These are phyloP conservation scores for Cyclargus thomasi DNA, from an alignment of 1,140 invertebrate genomes.

Conservation along the genomic window DNA sequence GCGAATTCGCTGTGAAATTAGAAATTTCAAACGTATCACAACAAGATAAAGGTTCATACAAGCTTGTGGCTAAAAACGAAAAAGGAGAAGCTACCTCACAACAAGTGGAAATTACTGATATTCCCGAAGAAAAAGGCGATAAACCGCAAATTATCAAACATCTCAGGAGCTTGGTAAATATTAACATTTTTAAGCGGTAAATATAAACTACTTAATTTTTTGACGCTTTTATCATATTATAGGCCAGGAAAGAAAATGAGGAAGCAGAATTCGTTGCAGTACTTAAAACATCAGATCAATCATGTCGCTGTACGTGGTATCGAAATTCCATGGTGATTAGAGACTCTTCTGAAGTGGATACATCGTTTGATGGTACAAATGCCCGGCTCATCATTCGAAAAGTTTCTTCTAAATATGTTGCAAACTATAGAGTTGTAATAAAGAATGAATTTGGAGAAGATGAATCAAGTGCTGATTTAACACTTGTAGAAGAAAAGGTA, in stretches of 20 bases:
- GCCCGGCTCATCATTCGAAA: constrained; percentile 84
- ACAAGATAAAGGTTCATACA: constrained; percentile 91
- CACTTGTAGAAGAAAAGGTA: constrained; percentile 79
- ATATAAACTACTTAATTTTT: constrained; percentile 4
- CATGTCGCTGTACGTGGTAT: constrained; percentile 89
- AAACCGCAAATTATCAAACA: constrained; percentile 84
- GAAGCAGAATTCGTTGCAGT: constrained; percentile 85
- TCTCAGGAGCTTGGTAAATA: constrained; percentile 83
- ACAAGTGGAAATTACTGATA: constrained; percentile 88
- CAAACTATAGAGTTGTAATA: constrained; percentile 86
- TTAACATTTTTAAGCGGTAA: neutral
- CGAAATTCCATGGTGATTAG: constrained; percentile 85
- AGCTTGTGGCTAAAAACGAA: constrained; percentile 93
- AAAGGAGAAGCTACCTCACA: constrained; percentile 95
- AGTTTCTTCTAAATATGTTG: constrained; percentile 81
- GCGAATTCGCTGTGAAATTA: constrained; percentile 90
- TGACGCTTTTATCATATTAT: constrained; percentile 21
- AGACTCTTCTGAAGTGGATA: constrained; percentile 80
- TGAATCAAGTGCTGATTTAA: constrained; percentile 85
- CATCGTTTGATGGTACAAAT: constrained; percentile 87
- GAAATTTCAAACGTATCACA: constrained; percentile 88
- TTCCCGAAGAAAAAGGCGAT: constrained; percentile 84
- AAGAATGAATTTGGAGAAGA: constrained; percentile 89
- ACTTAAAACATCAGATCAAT: constrained; percentile 83
- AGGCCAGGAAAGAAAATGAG: constrained; percentile 81